A percentile compares a stretch with the other conserved stretches of the same genome.
Conservation (phyloP, 2,888 invertebrate species). For the Perizoma affinitatum region DNA sequence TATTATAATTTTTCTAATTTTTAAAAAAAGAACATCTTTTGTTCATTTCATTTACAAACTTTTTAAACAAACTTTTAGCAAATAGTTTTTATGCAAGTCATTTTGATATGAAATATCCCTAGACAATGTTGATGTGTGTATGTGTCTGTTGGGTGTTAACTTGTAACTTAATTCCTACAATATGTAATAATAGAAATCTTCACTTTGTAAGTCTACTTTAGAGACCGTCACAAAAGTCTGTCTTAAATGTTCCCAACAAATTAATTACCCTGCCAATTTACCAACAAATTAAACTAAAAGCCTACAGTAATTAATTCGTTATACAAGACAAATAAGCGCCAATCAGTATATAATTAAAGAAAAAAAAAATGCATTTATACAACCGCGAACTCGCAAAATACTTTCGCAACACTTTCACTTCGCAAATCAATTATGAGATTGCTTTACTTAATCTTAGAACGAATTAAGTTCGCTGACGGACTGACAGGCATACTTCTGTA, state of each 20-base stretch:
- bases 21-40: too few species aligned
- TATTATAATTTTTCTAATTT: too few species aligned
- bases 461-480: conserved; percentile 26
- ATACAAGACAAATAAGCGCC: conserved; percentile 35
- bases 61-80: too few species aligned
- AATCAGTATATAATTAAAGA: conserved; percentile 40
- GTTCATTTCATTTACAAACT: too few species aligned
- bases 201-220: too few species aligned
- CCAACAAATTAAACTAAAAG: conserved; percentile 31
- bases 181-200: too few species aligned
- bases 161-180: too few species aligned
- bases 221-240: too few species aligned
- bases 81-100: too few species aligned
- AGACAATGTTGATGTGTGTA: too few species aligned
- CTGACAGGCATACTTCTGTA: conserved; percentile 21
- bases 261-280: conserved; percentile 16
- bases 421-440: conserved; percentile 48
- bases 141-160: too few species aligned
- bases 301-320: conserved; percentile 26
- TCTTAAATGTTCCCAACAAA: conserved; percentile 4
- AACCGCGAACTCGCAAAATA: conserved; percentile 38
- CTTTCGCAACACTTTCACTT: conserved; percentile 54
- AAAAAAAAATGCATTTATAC: conserved; percentile 37
- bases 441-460: conserved; percentile 49
- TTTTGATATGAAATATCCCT: too few species aligned